Conservation (phyloP, 2,113 vertebrate species). For the Eira barbara region DNA sequence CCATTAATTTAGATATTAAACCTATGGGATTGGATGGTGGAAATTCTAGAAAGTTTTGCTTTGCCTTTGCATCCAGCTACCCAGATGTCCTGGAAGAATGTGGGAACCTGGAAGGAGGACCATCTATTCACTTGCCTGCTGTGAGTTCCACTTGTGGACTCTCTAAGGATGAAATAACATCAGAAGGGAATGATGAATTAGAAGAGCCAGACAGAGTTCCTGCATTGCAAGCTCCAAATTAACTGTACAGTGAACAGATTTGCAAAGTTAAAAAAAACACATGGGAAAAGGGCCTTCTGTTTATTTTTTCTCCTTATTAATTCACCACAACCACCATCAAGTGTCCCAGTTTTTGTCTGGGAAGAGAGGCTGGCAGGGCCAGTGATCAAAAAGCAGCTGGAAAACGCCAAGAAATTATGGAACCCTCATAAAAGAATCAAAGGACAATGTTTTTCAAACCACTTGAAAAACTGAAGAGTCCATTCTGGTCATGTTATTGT, state of each 20-base stretch:
- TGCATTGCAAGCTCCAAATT: constrained; percentile 69
- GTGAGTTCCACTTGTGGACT: constrained; percentile 42
- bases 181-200: constrained; percentile 68
- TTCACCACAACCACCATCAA: constrained; percentile 78
- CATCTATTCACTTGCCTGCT: constrained; percentile 55
- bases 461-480: constrained; percentile 51
- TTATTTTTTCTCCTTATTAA: constrained; percentile 78
- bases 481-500: constrained; percentile 24
- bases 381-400: constrained; percentile 69
- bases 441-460: constrained; percentile 66
- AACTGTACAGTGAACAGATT: constrained; percentile 75
- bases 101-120: constrained; percentile 40
- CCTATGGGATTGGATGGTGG: neutral
- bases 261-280: constrained; percentile 65
- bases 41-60: constrained; percentile 6
- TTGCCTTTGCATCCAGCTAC: neutral
- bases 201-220: constrained; percentile 60
- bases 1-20: constrained; percentile 51
- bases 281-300: constrained; percentile 77
- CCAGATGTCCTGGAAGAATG: constrained; percentile 57
- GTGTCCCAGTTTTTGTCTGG: constrained; percentile 79
- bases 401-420: constrained; percentile 81
- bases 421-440: constrained; percentile 69
- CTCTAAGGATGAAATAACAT: constrained; percentile 58
- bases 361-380: constrained; percentile 66